Conservation (phyloP, 2,888 invertebrate species). For the Cartodere bifasciata region DNA sequence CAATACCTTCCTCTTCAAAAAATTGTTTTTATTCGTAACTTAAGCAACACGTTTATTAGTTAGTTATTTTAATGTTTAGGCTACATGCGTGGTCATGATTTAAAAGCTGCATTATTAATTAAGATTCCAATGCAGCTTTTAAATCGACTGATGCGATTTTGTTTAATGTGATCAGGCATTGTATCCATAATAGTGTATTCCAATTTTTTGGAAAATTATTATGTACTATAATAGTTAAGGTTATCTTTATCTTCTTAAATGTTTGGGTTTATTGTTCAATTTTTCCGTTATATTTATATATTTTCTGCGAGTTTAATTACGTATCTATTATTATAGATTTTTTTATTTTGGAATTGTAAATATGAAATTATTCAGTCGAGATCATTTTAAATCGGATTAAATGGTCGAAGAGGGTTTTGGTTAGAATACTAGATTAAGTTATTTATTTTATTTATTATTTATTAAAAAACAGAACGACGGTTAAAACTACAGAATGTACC, state of each 20-base stretch:
- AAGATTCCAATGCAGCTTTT: slow-evolving; percentile 17
- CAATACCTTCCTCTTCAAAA: slow-evolving; percentile 44
- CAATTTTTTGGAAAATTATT: slow-evolving; percentile 16
- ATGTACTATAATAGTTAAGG: slow-evolving; percentile 17
- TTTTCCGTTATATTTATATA: no score
- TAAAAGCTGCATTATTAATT: slow-evolving; percentile 15
- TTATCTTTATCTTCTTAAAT: slow-evolving; percentile 15
- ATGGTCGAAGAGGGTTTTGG: slow-evolving; percentile 20
- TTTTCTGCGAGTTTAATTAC: no score
- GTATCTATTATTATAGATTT: no score
- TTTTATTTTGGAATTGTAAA: slow-evolving; percentile 12
- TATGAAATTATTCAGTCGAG: slow-evolving; percentile 7
- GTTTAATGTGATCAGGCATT: slow-evolving; percentile 23
- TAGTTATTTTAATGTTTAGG: slow-evolving; percentile 12
- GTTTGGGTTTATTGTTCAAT: slow-evolving; percentile 2
- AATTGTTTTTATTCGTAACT: slow-evolving; percentile 54
- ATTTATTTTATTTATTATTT: slow-evolving; percentile 11
- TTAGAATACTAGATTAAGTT: slow-evolving; percentile 12
- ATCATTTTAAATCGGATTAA: background rate
- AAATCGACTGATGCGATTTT: slow-evolving; percentile 6
- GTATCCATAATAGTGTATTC: slow-evolving; percentile 21
- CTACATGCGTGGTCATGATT: slow-evolving; percentile 19
- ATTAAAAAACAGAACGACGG: no score
- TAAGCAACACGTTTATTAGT: slow-evolving; percentile 5
- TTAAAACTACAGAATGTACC: slow-evolving; percentile 19